Conservation (phyloP, 2,888 invertebrate species). For the Synergus umbraculus region DNA sequence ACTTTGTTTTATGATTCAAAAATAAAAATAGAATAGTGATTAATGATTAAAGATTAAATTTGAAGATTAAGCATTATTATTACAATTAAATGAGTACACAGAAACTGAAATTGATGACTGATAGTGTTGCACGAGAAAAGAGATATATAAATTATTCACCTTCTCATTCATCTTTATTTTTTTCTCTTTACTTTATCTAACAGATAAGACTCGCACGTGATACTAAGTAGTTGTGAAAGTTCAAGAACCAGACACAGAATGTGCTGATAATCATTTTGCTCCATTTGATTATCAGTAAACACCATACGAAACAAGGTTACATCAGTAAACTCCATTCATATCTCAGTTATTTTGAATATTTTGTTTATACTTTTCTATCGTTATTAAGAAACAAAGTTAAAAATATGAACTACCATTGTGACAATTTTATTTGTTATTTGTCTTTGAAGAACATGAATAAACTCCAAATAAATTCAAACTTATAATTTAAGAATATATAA, state of each 20-base stretch:
- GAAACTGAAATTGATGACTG: background rate
- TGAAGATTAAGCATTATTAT: background rate
- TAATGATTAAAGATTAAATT: background rate
- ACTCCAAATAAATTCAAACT: too few relatives aligned
- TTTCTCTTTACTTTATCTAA: background rate
- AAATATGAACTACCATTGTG: too few relatives aligned
- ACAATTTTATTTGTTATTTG: too few relatives aligned
- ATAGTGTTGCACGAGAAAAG: background rate
- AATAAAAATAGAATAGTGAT: background rate
- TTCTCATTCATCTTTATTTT: background rate
- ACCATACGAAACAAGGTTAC: too few relatives aligned
- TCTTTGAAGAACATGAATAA: too few relatives aligned
- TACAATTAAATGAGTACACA: background rate
- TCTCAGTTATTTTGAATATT: too few relatives aligned
- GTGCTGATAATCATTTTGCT: background rate
- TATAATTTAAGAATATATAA: too few relatives aligned
- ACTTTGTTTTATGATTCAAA: background rate
- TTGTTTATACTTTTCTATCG: too few relatives aligned
- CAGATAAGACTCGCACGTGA: background rate
- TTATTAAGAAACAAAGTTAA: too few relatives aligned
- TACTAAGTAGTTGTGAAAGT: background rate
- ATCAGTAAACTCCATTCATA: too few relatives aligned
- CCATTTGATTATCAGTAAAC: background rate
- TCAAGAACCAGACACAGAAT: background rate
- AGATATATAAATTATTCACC: background rate